phyloP scores from a whole-genome alignment of 2,113 vertebrate species.

The Himantopus leucocephalus region DNA sequence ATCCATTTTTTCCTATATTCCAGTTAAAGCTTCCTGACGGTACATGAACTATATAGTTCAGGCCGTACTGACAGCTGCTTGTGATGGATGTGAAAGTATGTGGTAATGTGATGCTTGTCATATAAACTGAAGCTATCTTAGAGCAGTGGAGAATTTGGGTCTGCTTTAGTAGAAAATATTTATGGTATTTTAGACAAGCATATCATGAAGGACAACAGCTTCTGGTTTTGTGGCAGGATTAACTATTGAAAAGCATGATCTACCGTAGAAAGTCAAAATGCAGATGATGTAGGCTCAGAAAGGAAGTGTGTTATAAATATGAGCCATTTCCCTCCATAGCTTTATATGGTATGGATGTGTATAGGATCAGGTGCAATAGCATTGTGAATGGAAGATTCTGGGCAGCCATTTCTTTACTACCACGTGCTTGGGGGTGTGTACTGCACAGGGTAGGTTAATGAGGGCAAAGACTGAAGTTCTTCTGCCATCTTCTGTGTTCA shows the following conservation, averaged over 20 bases:
- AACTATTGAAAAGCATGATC: background rate
- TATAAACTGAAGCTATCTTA: background rate
- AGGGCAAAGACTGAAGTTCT: background rate
- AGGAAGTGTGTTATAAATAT: background rate
- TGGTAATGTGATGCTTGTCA: background rate
- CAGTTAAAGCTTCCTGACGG: background rate
- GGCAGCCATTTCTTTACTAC: background rate
- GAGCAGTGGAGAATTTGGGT: background rate
- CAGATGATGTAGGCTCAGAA: background rate
- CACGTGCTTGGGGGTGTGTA: background rate
- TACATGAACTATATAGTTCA: background rate
- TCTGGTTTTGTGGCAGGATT: background rate
- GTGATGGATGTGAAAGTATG: background rate
- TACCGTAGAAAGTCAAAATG: background rate
- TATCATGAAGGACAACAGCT: background rate
- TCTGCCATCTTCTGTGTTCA: rapidly evolving
- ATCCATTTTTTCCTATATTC: background rate
- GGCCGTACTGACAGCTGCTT: background rate
- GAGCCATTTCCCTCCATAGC: background rate
- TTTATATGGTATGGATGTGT: background rate
- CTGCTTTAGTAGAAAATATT: background rate
- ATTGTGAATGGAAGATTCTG: background rate
- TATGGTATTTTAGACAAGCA: background rate
- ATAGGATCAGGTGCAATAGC: background rate
- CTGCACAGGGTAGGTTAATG: background rate